Evolutionary conservation across 1,140 invertebrate species (phyloP), one percentile per base, ranked within the genome.

Genomic region (Tetramorium alpestre): DNA sequence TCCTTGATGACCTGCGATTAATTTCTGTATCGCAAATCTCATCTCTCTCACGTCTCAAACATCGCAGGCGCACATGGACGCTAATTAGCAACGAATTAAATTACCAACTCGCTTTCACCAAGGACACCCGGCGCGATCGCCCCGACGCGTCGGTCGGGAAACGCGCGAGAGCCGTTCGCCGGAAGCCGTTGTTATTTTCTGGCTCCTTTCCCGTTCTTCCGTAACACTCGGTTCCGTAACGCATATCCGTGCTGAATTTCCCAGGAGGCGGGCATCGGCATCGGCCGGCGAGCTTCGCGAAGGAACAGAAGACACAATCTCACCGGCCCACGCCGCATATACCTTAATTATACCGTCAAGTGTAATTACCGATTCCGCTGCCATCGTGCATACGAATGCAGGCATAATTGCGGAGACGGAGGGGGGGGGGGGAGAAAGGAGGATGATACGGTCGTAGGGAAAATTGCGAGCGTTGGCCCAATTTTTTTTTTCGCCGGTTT

Each of bases 91-190:
- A 91, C 91, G 86, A 91, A 84, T 75, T 84, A 90, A 89, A 65
- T 90, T 58, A 72, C 77, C 73, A 85, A 78, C 69, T 88, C 85
- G 89, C 92, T 86, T 88, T 92, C 88, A 86, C 89, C 87, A 54
- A 77, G 28, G 80, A 87, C 78, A 87, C 54, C n/a, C 22, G 89
- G 78, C 87, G 80, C 73, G 88, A 90, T 88, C 69, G 87, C 64
- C 81, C 67, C 33, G 33, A 33, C 33, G 33, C 1, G 28, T 38
- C 33, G 44, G 67, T 56, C 60, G 69, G 65, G 67, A 58, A 58
- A 54, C 13, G 22, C 11, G n/a, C 73, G 89, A 89, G 87, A 85
- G 82, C 28, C 54, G n/a, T 58, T 18, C 25, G 47, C 47, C 60
- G 75, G 67, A 73, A 84, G 72, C 22, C 64, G 51, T 76, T 4